Conservation (phyloP, 2,797 vertebrate genomes). For the Poeciliopsis paucimaculata region DNA sequence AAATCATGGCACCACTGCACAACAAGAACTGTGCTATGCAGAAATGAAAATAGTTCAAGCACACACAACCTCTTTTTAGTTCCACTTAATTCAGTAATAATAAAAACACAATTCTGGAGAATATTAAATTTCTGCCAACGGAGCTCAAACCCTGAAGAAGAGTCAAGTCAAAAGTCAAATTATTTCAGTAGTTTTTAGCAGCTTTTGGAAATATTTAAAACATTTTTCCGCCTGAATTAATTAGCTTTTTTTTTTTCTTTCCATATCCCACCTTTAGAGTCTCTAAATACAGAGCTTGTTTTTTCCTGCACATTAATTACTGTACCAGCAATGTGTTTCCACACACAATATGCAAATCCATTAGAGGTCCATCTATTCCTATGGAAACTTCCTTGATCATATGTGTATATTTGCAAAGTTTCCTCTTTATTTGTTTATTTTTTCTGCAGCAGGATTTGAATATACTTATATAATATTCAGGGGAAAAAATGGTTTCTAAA, state of each 20-base stretch:
- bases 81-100: neutral
- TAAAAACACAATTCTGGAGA: neutral
- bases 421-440: slow-evolving; percentile 4
- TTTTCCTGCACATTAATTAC: neutral
- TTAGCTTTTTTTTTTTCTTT: too few relatives aligned
- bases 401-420: slow-evolving; percentile 2
- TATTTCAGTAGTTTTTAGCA: neutral
- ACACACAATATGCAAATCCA: slow-evolving; percentile 9
- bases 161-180: neutral
- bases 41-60: neutral
- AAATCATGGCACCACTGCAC: neutral
- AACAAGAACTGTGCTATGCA: neutral
- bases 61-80: neutral
- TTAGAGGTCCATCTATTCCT: neutral
- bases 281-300: neutral
- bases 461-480: neutral
- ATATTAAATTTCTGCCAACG: neutral
- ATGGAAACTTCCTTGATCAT: neutral
- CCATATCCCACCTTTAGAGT: neutral
- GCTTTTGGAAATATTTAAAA: neutral
- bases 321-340: neutral
- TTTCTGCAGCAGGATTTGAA: slow-evolving; percentile 43
- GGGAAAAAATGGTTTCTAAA: neutral
- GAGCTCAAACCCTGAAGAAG: neutral
- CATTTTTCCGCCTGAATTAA: neutral